Conservation (phyloP, 2,888 invertebrate genomes). For the Diploptera punctata region DNA sequence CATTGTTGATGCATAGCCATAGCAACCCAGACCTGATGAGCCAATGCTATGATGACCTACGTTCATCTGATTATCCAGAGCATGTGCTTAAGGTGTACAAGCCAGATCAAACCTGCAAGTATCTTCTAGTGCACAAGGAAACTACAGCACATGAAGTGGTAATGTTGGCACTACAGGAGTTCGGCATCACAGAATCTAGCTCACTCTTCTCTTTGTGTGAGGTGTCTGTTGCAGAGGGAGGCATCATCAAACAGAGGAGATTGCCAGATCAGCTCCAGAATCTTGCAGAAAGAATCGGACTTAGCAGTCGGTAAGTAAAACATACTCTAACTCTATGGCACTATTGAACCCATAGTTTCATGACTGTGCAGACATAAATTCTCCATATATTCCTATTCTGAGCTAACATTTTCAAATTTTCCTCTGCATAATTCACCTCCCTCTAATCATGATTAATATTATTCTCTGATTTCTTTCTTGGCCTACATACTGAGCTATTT, state of each 20-base stretch:
- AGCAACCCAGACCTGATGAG: constrained; percentile 82
- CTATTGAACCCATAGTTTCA: no score
- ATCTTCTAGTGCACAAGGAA: constrained; percentile 91
- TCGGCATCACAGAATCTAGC: constrained; percentile 94
- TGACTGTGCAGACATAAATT: no score
- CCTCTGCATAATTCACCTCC: no score
- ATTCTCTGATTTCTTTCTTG: no score
- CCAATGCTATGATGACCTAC: constrained; percentile 77
- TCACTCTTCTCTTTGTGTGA: constrained; percentile 95
- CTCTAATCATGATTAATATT: no score
- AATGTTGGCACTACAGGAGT: constrained; percentile 95
- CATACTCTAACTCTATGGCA: no score
- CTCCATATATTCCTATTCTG: no score
- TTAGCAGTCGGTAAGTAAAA: constrained; percentile 62
- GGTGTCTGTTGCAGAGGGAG: constrained; percentile 94
- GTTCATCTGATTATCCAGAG: constrained; percentile 88
- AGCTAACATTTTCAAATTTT: no score
- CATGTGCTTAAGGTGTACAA: constrained; percentile 93
- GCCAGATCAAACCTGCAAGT: constrained; percentile 97
- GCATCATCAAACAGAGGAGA: constrained; percentile 94
- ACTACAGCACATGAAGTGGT: constrained; percentile 80
- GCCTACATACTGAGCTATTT: no score
- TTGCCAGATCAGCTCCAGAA: constrained; percentile 95
- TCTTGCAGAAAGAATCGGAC: constrained; percentile 90
- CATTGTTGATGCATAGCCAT: constrained; percentile 73